A percentile compares a stretch with the other conserved stretches of the same genome.
These are phyloP conservation scores for Addax nasomaculatus DNA, from an alignment of 2,113 vertebrate genomes.

Conservation along the genomic window DNA sequence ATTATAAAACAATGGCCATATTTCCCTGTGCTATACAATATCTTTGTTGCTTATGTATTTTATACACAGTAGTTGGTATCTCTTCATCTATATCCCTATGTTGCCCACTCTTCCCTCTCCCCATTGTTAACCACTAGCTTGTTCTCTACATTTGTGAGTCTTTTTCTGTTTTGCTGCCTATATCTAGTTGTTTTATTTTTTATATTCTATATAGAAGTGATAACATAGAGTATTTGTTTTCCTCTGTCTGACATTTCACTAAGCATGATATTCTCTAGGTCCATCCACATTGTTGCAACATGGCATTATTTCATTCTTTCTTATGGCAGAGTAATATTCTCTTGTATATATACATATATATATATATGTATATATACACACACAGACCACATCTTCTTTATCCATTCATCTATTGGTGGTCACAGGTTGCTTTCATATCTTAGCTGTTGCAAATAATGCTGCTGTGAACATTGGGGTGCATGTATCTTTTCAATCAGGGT, in stretches of 20 bases:
- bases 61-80: background rate
- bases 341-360: background rate
- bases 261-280: background rate
- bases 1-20: background rate
- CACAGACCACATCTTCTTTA: background rate
- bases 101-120: background rate
- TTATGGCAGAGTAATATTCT: background rate
- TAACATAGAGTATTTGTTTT: background rate
- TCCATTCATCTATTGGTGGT: background rate
- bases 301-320: background rate
- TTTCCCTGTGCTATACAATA: background rate
- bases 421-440: background rate
- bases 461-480: background rate
- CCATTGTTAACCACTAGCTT: background rate
- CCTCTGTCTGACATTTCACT: background rate
- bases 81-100: background rate
- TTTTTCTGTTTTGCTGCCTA: background rate
- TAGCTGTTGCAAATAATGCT: background rate
- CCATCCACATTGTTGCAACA: background rate
- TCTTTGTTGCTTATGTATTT: background rate
- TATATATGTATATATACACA: background rate
- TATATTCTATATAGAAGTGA: background rate
- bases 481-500: background rate
- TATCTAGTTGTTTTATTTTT: background rate
- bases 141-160: background rate